Evolutionary conservation across 2,888 invertebrate genomes (phyloP).

Genomic region (Cremastobaeus sp.): DNA sequence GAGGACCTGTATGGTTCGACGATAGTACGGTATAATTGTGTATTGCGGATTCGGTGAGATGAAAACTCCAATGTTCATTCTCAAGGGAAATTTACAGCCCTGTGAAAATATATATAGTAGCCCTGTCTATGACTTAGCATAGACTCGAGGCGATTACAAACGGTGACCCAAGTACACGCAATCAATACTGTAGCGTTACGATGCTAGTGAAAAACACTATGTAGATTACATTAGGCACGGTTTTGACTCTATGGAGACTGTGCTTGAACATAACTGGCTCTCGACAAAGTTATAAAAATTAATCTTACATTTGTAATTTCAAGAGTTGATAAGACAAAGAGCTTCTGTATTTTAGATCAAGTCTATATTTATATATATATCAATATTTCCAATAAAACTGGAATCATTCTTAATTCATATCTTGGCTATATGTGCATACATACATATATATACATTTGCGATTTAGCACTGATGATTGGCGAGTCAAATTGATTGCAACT

Average conservation of each 20-base stretch:
- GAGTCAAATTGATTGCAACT: neutral
- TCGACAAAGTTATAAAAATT: conserved; percentile 71
- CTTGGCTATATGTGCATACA: conserved; percentile 62
- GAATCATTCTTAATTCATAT: conserved; percentile 73
- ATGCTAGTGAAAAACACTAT: too few relatives aligned
- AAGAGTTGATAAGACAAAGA: conserved; percentile 50
- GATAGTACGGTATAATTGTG: too few relatives aligned
- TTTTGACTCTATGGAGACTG: conserved; percentile 40
- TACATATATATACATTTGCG: conserved; percentile 60
- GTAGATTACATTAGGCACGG: conserved; percentile 27
- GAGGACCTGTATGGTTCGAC: conserved; percentile 34
- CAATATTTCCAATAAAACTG: conserved; percentile 77
- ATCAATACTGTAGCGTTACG: too few relatives aligned
- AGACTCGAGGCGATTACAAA: too few relatives aligned
- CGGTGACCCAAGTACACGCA: too few relatives aligned
- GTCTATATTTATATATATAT: conserved; percentile 72
- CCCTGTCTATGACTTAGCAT: too few relatives aligned
- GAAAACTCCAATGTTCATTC: too few relatives aligned
- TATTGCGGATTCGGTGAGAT: too few relatives aligned
- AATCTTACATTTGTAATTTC: conserved; percentile 65
- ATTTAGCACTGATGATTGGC: conserved; percentile 40
- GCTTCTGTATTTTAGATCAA: conserved; percentile 64
- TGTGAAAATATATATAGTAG: too few relatives aligned
- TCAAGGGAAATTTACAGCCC: too few relatives aligned
- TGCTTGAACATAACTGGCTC: conserved; percentile 69